Evolutionary conservation across 2,797 vertebrate species (phyloP).

Genomic region (Sebastes diaconus): DNA sequence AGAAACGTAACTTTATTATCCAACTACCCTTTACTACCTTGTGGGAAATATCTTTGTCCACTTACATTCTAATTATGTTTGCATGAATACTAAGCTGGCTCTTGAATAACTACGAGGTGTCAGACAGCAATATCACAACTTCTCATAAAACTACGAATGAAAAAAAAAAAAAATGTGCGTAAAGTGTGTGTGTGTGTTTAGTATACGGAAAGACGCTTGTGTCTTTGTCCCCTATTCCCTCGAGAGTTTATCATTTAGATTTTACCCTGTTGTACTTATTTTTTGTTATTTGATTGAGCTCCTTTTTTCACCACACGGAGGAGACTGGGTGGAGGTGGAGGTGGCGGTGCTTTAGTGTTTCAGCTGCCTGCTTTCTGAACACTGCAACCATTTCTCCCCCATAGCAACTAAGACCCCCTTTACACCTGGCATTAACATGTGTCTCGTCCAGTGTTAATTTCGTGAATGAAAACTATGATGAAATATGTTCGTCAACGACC

Average conservation of each 20-base stretch:
- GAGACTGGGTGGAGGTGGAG: not conserved
- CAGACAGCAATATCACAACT: slow-evolving; percentile 46
- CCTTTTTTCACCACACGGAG: not conserved
- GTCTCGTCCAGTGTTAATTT: not conserved
- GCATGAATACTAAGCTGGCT: slow-evolving; percentile 64
- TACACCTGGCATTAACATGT: not conserved
- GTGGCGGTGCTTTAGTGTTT: not conserved
- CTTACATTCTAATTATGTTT: slow-evolving; percentile 71
- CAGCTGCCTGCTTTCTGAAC: slow-evolving; percentile 17
- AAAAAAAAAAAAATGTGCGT: not conserved
- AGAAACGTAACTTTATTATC: slow-evolving; percentile 80
- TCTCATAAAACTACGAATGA: slow-evolving; percentile 22
- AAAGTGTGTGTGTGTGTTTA: not conserved
- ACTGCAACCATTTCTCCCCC: slow-evolving; percentile 14
- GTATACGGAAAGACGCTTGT: not conserved
- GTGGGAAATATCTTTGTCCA: slow-evolving; percentile 73
- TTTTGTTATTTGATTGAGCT: slow-evolving; percentile 1
- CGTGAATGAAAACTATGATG: too few species aligned
- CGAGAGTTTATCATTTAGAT: slow-evolving; percentile 2
- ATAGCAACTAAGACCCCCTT: not conserved
- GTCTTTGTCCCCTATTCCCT: not conserved
- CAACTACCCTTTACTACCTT: slow-evolving; percentile 72
- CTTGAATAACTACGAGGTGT: slow-evolving; percentile 55
- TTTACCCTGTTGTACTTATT: not conserved
- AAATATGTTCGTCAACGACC: too few species aligned